Percentiles rank a stretch among this genome's conserved stretches.
These are phyloP conservation scores for Tachina lurida DNA, from an alignment of 2,888 invertebrate species.

Conservation along the genomic window DNA sequence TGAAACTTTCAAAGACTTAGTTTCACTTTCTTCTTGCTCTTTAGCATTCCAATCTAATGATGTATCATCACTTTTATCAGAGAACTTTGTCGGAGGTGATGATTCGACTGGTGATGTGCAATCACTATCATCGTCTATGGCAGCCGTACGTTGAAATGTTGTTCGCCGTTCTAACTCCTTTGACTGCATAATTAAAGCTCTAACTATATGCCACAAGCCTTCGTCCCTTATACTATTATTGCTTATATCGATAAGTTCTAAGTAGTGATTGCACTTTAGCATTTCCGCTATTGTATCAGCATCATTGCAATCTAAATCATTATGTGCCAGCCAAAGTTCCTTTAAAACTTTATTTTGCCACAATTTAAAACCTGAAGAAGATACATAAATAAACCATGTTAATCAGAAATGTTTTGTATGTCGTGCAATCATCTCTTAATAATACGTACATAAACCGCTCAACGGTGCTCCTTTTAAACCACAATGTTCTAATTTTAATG, in stretches of 20 bases:
- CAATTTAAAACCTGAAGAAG: conserved; percentile 88
- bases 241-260: conserved; percentile 92
- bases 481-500: conserved; percentile 91
- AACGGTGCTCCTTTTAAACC: conserved; percentile 89
- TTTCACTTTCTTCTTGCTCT: conserved; percentile 24
- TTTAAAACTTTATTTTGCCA: conserved; percentile 90
- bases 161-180: conserved; percentile 79
- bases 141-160: conserved; percentile 76
- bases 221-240: conserved; percentile 86
- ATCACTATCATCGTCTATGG: conserved; percentile 78
- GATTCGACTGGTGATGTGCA: conserved; percentile 68
- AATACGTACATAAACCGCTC: conserved; percentile 87
- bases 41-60: conserved; percentile 55
- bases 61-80: conserved; percentile 20
- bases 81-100: conserved; percentile 57
- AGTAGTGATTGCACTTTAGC: conserved; percentile 88
- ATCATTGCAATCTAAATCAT: conserved; percentile 88
- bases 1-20: background rate
- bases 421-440: background rate
- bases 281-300: conserved; percentile 90
- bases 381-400: background rate
- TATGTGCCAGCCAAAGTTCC: conserved; percentile 93
- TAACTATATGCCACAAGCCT: conserved; percentile 88
- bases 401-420: background rate
- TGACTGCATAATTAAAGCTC: conserved; percentile 89